Base-by-base conservation (phyloP, 1,140 invertebrate species). In the Halictus rubicundus region DNA sequence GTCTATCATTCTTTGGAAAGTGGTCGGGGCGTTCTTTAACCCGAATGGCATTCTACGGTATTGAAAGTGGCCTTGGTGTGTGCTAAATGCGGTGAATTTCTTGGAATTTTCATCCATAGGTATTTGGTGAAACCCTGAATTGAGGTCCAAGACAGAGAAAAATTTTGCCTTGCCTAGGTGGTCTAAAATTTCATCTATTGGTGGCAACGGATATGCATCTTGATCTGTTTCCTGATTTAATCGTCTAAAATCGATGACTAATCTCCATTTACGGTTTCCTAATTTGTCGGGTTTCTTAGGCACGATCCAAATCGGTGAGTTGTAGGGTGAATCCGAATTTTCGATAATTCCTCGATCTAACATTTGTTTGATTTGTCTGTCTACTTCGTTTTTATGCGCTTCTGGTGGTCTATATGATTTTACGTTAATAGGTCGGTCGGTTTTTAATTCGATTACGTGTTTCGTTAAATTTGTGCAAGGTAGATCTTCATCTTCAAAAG, bases 81-180 rank as follows among this genome's bases (percentile, higher is more conserved):
- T n/a, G n/a, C n/a, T n/a, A n/a, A n/a, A n/a, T n/a, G n/a, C n/a
- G n/a, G n/a, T n/a, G n/a, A 1, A 8, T 39, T n/a, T 63, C 46
- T 63, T 68, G 8, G 66, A 46, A 14, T 12, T 7, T 1, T 9
- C 1, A 16, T 57, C 5, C 32, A 75, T 59, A 3, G 64, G 54
- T 10, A 75, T 75, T 68, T 75, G 64, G 37, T 68, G 61, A 27
- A 66, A 75, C 14, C 73, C 73, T 1, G 49, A 59, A 21, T 32
- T n/a, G 42, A 75, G 23, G n/a, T 75, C 73, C 37, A 75, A 37
- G 5, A 52, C 49, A 1, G n/a, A 23, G n/a, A 68, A 75, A 19
- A 66, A 75, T 25, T 57, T 68, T 23, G 63, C 8, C 1, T 68
- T 68, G 16, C 63, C 63, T n/a, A 66, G n/a, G 0, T 64, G 46